Evolutionary conservation across 2,797 vertebrate species (phyloP), one percentile per base, ranked within the genome.

Genomic region (Anguilla obscura): DNA sequence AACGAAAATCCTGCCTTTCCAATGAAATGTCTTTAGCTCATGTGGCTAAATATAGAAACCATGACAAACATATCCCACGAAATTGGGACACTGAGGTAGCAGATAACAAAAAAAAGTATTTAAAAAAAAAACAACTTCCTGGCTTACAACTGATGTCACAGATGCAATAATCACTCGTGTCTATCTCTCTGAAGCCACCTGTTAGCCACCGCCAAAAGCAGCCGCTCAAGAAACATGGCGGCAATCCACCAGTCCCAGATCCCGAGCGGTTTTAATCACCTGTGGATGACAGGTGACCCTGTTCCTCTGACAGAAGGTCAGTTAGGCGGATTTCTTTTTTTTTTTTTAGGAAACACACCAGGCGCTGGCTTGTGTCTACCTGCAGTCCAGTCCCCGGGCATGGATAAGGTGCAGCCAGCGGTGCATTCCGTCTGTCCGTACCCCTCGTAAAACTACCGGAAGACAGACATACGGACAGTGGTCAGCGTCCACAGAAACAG

Each of bases 371-470:
- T 21, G 3, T 24, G 2, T 45, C 24, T 96, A 99, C 98, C 98
- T 96, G 98, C 98, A 40, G 97, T 96, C 97, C 97, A 99, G 94
- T 99, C 99, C 2, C 99, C 99, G 56, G 98, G 97, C 88, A 98
- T 4, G 0, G 97, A 97, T 93, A 99, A 94, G 6, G 95, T 93
- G 89, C 98, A 99, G 1, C 98, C 98, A 16, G 98, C 99, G 8
- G 98, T 97, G 66, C 98, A 99, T 93, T 99, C 99, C 0, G 98
- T 99, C 95, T 99, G 98, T 40, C 99, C 98, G 0, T 99, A 99
- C 30, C 98, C 98, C 95, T 99, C 99, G 80, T 99, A 99, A 93
- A 99, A 99, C 98, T 99, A 92, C 40, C 89, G 7, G 91, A 88
- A 89, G 80, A 87, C 84, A 86, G 6, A 48, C 40, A 48, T 50